phyloP scores from a whole-genome alignment of 2,797 vertebrate genomes.

The Podarcis siculus region DNA sequence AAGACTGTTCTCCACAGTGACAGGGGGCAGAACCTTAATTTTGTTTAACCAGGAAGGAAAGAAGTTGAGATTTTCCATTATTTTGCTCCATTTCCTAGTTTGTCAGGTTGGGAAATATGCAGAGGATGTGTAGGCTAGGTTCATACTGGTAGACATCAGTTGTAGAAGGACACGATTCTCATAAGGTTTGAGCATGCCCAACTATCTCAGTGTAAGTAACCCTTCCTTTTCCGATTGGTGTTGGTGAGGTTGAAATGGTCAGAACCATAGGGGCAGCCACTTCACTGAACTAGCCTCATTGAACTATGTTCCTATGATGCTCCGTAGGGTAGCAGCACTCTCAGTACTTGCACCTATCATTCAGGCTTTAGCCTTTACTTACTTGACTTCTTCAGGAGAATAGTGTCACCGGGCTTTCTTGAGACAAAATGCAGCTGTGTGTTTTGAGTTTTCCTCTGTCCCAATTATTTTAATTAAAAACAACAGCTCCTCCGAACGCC shows the following conservation, averaged over 20 bases:
- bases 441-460: slow-evolving; percentile 35
- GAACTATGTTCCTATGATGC: neutral
- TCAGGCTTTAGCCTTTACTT: neutral
- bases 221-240: neutral
- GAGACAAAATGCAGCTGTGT: slow-evolving; percentile 43
- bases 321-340: neutral
- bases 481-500: slow-evolving; percentile 18
- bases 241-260: neutral
- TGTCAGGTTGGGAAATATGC: neutral
- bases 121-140: neutral
- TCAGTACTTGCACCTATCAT: neutral
- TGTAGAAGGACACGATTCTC: neutral
- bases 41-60: neutral
- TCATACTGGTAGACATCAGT: neutral
- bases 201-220: too few relatives aligned
- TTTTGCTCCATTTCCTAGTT: neutral
- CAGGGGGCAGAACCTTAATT: neutral
- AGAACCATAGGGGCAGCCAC: too few relatives aligned
- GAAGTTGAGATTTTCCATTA: neutral
- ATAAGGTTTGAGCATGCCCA: neutral
- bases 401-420: slow-evolving; percentile 53
- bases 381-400: slow-evolving; percentile 42
- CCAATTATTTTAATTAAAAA: slow-evolving; percentile 36
- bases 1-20: too few relatives aligned
- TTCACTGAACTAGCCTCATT: neutral